These are phyloP conservation scores for Sphaerophoria taeniata DNA, from an alignment of 2,888 invertebrate species.

Conservation along the genomic window DNA sequence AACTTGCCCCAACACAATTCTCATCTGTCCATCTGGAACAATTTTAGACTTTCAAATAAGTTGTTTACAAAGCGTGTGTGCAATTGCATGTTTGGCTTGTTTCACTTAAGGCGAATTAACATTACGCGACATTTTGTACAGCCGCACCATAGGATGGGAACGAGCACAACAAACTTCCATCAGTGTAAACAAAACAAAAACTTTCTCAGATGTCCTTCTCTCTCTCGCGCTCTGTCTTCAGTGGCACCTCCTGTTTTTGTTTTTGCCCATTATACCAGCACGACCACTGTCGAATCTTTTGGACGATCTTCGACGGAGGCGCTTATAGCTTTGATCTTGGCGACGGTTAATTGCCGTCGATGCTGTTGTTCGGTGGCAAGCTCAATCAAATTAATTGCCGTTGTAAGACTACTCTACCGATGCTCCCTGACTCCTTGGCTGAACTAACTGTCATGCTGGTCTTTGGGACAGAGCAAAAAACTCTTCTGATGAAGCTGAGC, in stretches of 20 bases:
- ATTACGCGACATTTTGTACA: conserved; percentile 62
- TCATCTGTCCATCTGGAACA: conserved; percentile 52
- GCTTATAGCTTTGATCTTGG: conserved; percentile 64
- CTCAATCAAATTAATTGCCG: conserved; percentile 82
- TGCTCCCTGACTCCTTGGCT: conserved; percentile 45
- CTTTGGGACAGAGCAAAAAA: not conserved
- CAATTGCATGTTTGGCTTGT: conserved; percentile 59
- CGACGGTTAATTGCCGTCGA: conserved; percentile 70
- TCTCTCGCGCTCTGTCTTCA: conserved; percentile 15
- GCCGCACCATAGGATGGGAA: conserved; percentile 40
- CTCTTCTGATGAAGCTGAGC: not conserved
- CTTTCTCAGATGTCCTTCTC: conserved; percentile 39
- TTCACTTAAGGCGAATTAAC: conserved; percentile 58
- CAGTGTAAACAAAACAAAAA: conserved; percentile 3
- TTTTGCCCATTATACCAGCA: not conserved
- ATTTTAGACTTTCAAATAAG: conserved; percentile 50
- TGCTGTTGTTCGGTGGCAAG: conserved; percentile 79
- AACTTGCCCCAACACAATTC: not conserved
- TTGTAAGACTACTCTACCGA: conserved; percentile 65
- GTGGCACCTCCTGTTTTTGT: conserved; percentile 39
- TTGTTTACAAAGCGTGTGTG: conserved; percentile 34
- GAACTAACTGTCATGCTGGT: conserved; percentile 28
- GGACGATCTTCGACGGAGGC: conserved; percentile 15
- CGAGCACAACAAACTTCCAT: conserved; percentile 2
- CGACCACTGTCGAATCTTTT: conserved; percentile 6